These are phyloP conservation scores for Acleris emargana DNA, from an alignment of 2,888 invertebrate genomes.

Conservation along the genomic window DNA sequence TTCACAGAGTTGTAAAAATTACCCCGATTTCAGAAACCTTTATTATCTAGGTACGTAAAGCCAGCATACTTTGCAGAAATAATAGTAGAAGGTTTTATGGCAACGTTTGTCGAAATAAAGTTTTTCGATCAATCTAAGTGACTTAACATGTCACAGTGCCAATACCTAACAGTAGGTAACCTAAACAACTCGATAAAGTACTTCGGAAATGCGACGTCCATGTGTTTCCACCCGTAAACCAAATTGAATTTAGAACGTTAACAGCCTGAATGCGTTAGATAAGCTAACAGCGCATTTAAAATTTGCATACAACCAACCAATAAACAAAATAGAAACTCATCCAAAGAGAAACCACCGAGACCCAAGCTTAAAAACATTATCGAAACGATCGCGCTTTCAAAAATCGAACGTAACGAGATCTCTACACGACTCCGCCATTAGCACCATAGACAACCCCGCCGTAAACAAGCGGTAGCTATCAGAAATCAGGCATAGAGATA, in stretches of 20 bases:
- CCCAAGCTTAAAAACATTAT: conserved; percentile 21
- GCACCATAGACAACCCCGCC: conserved; percentile 62
- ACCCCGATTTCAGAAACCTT: too few species aligned
- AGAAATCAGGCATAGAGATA: conserved; percentile 69
- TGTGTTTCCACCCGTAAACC: not conserved
- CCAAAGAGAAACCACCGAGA: conserved; percentile 28
- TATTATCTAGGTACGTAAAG: too few species aligned
- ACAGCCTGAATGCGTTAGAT: conserved; percentile 10
- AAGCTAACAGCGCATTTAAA: conserved; percentile 15
- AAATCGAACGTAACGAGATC: conserved; percentile 62
- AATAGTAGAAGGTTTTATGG: too few species aligned
- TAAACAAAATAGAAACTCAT: conserved; percentile 13
- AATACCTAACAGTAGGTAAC: too few species aligned
- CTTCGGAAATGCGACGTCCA: not conserved
- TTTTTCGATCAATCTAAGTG: too few species aligned
- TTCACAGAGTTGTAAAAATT: too few species aligned
- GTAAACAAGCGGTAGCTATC: conserved; percentile 76
- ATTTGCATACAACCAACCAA: conserved; percentile 17
- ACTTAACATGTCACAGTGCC: too few species aligned
- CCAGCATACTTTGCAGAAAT: too few species aligned
- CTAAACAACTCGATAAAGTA: too few species aligned
- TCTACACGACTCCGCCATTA: conserved; percentile 77
- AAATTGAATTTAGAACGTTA: not conserved
- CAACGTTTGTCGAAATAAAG: too few species aligned
- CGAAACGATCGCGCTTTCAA: conserved; percentile 26